Evolutionary conservation across 2,888 invertebrate species (phyloP).

Genomic region (Noctua fimbriata): DNA sequence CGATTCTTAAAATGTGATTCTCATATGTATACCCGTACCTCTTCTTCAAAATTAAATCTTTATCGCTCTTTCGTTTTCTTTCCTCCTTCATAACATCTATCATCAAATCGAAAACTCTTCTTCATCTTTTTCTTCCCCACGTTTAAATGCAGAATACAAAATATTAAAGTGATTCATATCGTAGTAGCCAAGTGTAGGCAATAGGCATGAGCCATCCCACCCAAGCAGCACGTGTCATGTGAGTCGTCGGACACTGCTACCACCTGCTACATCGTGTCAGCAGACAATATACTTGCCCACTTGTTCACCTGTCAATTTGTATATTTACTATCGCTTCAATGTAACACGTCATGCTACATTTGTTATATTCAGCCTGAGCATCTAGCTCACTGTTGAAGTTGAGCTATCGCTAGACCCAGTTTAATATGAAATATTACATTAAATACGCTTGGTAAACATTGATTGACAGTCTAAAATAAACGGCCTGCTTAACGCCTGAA

Average conservation of each 20-base stretch:
- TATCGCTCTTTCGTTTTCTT: not conserved
- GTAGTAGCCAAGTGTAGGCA: not conserved
- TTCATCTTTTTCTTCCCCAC: not conserved
- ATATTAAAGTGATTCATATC: not conserved
- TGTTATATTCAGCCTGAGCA: constrained; percentile 5
- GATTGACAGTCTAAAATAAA: constrained; percentile 11
- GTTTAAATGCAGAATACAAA: constrained; percentile 4
- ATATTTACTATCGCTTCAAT: not conserved
- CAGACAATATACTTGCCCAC: not conserved
- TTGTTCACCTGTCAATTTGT: not conserved
- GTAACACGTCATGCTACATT: not conserved
- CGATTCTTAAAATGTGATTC: not conserved
- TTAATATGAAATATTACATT: constrained; percentile 12
- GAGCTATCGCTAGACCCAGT: constrained; percentile 15
- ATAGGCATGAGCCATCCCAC: not conserved
- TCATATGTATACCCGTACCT: not conserved
- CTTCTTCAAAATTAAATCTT: not conserved
- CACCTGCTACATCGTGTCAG: not conserved
- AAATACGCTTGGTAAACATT: constrained; percentile 5
- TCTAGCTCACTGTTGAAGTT: constrained; percentile 34
- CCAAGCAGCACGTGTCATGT: not conserved
- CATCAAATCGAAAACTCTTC: not conserved
- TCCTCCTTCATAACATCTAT: not conserved
- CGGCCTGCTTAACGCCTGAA: not conserved
- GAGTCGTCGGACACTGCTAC: not conserved